Evolutionary conservation across 2,797 vertebrate genomes (phyloP).

Genomic region (Periophthalmus magnuspinnatus): DNA sequence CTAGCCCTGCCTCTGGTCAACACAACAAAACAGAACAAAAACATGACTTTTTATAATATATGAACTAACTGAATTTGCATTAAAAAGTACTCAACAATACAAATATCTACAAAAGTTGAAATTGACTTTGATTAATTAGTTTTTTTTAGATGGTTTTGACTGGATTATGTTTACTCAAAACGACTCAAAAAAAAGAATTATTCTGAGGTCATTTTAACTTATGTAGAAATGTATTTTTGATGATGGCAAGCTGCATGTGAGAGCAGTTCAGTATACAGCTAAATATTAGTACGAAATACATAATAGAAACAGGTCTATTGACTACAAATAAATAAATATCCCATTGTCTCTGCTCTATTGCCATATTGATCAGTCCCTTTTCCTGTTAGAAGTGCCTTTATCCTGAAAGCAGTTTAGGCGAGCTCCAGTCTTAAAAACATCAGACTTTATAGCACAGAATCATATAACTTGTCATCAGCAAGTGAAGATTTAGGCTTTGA

Average conservation of each 20-base stretch:
- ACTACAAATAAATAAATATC: not conserved
- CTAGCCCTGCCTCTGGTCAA: not conserved
- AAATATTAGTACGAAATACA: not conserved
- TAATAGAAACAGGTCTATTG: not conserved
- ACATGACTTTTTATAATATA: not conserved
- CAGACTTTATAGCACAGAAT: too few species aligned
- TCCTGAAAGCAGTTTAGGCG: too few species aligned
- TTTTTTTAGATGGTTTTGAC: not conserved
- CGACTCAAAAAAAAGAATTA: not conserved
- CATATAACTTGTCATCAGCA: too few species aligned
- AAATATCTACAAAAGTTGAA: not conserved
- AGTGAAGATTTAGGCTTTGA: too few species aligned
- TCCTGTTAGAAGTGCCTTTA: not conserved
- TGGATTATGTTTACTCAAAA: not conserved
- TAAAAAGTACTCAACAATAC: not conserved
- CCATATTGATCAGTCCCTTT: not conserved
- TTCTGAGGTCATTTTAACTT: too few species aligned
- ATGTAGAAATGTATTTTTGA: too few species aligned
- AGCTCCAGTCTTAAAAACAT: too few species aligned
- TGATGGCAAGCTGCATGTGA: too few species aligned
- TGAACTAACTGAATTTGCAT: not conserved
- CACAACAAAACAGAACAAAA: not conserved
- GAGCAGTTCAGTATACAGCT: too few species aligned
- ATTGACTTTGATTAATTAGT: not conserved
- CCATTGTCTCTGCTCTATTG: not conserved